Percentiles rank a stretch among this genome's conserved stretches.
Conservation (phyloP, 2,888 invertebrate species). For the Mesorhabditis spiculigera region DNA sequence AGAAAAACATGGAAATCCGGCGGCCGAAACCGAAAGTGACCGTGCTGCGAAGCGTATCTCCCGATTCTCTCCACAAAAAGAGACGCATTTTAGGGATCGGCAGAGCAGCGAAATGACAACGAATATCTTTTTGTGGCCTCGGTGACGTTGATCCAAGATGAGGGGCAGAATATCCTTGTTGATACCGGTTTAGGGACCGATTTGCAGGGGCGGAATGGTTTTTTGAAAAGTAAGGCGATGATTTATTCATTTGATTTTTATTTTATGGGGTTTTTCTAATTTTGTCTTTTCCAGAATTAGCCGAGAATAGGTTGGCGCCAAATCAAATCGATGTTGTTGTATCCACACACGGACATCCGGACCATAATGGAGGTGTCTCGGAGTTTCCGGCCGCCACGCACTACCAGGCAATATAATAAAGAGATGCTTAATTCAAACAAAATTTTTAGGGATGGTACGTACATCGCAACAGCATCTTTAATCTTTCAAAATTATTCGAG, state of each 20-base stretch:
- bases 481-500: constrained; percentile 41
- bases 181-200: constrained; percentile 56
- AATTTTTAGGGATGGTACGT: constrained; percentile 32
- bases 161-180: constrained; percentile 46
- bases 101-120: constrained; percentile 44
- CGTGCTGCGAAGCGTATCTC: constrained; percentile 22
- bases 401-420: constrained; percentile 20
- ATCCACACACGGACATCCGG: constrained; percentile 55
- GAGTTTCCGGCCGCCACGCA: constrained; percentile 47
- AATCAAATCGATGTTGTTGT: constrained; percentile 50
- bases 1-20: constrained; percentile 11
- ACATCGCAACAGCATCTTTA: constrained; percentile 46
- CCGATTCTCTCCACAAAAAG: constrained; percentile 5
- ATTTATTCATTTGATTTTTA: constrained; percentile 9
- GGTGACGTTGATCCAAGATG: constrained; percentile 49
- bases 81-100: constrained; percentile 43
- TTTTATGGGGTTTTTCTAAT: not conserved
- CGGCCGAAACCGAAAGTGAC: constrained; percentile 15
- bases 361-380: constrained; percentile 40
- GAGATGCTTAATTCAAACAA: no score
- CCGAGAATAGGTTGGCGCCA: constrained; percentile 36
- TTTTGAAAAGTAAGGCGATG: constrained; percentile 37
- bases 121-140: constrained; percentile 51
- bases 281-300: constrained; percentile 27
- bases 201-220: constrained; percentile 50